These are phyloP conservation scores for Protonemura montana DNA, from an alignment of 2,888 invertebrate species.

Conservation along the genomic window DNA sequence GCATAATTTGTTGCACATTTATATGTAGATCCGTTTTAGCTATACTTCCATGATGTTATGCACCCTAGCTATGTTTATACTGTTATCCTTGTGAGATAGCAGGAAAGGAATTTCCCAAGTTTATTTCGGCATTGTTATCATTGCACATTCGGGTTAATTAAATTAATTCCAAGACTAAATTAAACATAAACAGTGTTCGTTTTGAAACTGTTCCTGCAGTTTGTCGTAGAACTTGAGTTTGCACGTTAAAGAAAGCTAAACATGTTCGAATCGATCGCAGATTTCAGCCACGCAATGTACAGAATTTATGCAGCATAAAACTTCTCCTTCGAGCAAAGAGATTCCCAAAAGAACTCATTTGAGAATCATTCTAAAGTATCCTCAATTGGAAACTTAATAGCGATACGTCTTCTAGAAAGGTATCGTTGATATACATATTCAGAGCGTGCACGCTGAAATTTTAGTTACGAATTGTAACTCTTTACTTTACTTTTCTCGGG, in stretches of 20 bases:
- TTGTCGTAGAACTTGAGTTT: background rate
- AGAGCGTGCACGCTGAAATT: too few relatives aligned
- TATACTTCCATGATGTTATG: background rate
- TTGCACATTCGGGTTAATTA: slow-evolving; percentile 7
- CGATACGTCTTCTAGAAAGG: background rate
- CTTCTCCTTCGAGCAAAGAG: background rate
- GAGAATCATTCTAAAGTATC: background rate
- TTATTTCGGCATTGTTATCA: background rate
- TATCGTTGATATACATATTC: too few relatives aligned
- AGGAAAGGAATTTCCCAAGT: background rate
- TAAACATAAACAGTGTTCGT: background rate
- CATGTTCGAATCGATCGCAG: background rate
- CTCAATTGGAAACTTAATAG: background rate
- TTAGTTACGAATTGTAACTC: too few relatives aligned
- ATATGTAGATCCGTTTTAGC: background rate
- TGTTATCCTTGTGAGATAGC: background rate
- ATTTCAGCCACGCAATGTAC: background rate
- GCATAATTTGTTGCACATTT: background rate
- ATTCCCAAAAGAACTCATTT: background rate
- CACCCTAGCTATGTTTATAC: background rate
- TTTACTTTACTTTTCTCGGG: too few relatives aligned
- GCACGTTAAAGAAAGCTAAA: background rate
- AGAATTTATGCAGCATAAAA: background rate
- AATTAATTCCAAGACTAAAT: background rate
- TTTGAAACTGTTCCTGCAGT: background rate